phyloP scores from a whole-genome alignment of 2,888 invertebrate species.

The Lypha dubia region DNA sequence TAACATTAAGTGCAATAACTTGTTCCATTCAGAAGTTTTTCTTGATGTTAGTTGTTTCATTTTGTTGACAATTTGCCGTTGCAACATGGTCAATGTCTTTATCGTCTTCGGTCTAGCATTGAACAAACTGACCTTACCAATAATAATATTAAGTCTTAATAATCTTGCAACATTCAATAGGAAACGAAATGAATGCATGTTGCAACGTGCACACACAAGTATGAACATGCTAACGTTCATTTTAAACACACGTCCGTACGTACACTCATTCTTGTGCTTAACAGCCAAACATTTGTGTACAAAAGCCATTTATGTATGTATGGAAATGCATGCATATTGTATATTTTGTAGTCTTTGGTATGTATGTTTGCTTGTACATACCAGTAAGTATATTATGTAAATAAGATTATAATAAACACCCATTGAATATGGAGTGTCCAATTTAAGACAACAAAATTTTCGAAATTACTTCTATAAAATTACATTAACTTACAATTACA shows the following conservation, averaged over 20 bases:
- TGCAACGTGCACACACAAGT: slow-evolving; percentile 46
- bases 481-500: slow-evolving; percentile 58
- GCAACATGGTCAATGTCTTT: slow-evolving; percentile 69
- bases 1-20: slow-evolving; percentile 40
- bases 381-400: slow-evolving; percentile 55
- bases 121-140: slow-evolving; percentile 71
- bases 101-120: slow-evolving; percentile 66
- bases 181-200: slow-evolving; percentile 55
- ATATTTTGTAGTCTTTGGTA: slow-evolving; percentile 3
- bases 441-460: slow-evolving; percentile 71
- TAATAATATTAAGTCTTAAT: slow-evolving; percentile 59
- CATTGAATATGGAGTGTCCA: slow-evolving; percentile 64
- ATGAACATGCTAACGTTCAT: slow-evolving; percentile 41
- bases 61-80: slow-evolving; percentile 65
- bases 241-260: background rate
- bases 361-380: background rate
- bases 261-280: slow-evolving; percentile 25
- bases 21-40: slow-evolving; percentile 19
- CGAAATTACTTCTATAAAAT: slow-evolving; percentile 67
- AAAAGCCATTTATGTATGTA: slow-evolving; percentile 16
- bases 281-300: slow-evolving; percentile 16
- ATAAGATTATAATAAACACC: slow-evolving; percentile 72
- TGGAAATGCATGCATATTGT: slow-evolving; percentile 26
- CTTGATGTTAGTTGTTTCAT: slow-evolving; percentile 17
- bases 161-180: slow-evolving; percentile 66